Evolutionary conservation across 2,888 invertebrate genomes (phyloP).

Genomic region (Latrodectus elegans): DNA sequence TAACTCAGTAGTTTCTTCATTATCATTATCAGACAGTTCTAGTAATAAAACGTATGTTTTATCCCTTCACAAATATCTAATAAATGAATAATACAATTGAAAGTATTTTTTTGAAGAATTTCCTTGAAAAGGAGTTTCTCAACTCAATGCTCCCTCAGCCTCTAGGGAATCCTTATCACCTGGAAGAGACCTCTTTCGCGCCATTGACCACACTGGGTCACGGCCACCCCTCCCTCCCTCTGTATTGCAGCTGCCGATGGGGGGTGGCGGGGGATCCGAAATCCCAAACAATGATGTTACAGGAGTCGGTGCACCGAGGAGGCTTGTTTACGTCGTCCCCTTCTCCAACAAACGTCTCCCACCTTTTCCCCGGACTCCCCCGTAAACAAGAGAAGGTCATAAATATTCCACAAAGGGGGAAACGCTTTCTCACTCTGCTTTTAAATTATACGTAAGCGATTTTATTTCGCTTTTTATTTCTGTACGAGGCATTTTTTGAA

Average conservation of each 20-base stretch:
- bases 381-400: conserved; percentile 43
- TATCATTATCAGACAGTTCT: too few species aligned
- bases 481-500: not conserved
- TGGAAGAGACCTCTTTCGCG: conserved; percentile 48
- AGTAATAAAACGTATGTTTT: too few species aligned
- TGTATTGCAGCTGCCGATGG: conserved; percentile 16
- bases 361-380: not conserved
- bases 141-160: not conserved
- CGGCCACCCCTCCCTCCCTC: conserved; percentile 25
- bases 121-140: too few species aligned
- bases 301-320: conserved; percentile 32
- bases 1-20: too few species aligned
- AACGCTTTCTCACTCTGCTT: conserved; percentile 55
- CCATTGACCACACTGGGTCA: conserved; percentile 59
- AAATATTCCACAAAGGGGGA: conserved; percentile 49
- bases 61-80: too few species aligned
- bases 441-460: conserved; percentile 47
- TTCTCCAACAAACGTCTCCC: not conserved
- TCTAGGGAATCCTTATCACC: not conserved
- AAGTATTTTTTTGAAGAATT: too few species aligned
- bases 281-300: conserved; percentile 16
- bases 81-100: too few species aligned
- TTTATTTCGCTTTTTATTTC: not conserved
- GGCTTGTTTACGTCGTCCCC: conserved; percentile 49
- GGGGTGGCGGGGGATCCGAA: not conserved